Conservation (phyloP, 2,888 invertebrate genomes). For the Barypeithes pellucidus region DNA sequence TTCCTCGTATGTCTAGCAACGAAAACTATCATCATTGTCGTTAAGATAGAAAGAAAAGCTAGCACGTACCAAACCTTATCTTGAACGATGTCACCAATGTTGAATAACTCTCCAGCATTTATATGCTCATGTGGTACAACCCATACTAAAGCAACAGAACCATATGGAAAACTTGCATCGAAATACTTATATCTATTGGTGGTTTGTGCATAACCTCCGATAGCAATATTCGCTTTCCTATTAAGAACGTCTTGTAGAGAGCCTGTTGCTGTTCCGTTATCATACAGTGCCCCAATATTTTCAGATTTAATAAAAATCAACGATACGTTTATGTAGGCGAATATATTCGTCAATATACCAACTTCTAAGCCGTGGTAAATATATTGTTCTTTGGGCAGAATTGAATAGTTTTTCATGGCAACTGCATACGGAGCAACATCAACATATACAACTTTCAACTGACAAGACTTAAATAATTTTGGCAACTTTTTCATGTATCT, state of each 20-base stretch:
- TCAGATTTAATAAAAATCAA: slow-evolving; percentile 51
- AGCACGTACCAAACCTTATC: slow-evolving; percentile 42
- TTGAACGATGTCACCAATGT: slow-evolving; percentile 35
- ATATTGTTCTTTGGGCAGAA: slow-evolving; percentile 40
- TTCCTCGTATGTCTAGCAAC: slow-evolving; percentile 28
- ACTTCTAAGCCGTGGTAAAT: slow-evolving; percentile 56
- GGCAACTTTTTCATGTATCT: slow-evolving; percentile 61
- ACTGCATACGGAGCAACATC: slow-evolving; percentile 65
- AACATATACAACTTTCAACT: slow-evolving; percentile 62
- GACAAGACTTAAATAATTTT: slow-evolving; percentile 62
- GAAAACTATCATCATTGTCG: slow-evolving; percentile 30
- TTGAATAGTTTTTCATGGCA: slow-evolving; percentile 52
- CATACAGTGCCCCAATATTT: slow-evolving; percentile 43
- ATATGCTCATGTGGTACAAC: slow-evolving; percentile 65
- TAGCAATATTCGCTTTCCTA: slow-evolving; percentile 60
- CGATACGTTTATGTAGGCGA: slow-evolving; percentile 54
- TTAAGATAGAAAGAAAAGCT: slow-evolving; percentile 3
- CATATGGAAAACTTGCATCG: slow-evolving; percentile 63
- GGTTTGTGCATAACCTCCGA: slow-evolving; percentile 66
- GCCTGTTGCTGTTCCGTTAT: slow-evolving; percentile 60
- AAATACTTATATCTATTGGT: slow-evolving; percentile 59
- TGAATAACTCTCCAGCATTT: slow-evolving; percentile 28
- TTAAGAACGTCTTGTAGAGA: slow-evolving; percentile 60
- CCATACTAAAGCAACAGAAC: slow-evolving; percentile 64
- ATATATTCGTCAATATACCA: slow-evolving; percentile 57